phyloP scores from a whole-genome alignment of 2,888 invertebrate genomes.

The Blera fallax region DNA sequence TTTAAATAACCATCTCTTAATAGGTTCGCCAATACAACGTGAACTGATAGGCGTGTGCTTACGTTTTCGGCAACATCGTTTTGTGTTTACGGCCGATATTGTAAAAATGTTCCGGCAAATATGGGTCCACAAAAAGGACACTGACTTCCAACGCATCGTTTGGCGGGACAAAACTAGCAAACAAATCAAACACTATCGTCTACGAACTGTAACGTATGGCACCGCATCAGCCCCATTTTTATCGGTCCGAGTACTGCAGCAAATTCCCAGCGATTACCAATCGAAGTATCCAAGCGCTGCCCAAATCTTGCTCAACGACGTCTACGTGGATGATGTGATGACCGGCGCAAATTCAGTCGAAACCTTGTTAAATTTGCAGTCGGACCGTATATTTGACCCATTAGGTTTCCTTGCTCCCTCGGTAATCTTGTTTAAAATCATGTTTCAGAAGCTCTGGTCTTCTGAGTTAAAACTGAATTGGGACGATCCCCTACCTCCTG shows the following conservation, averaged over 20 bases:
- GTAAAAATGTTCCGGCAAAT: conserved; percentile 54
- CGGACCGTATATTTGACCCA: conserved; percentile 13
- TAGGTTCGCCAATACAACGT: conserved; percentile 47
- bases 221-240: conserved; percentile 37
- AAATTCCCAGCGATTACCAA: background rate
- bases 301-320: conserved; percentile 13
- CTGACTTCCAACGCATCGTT: conserved; percentile 36
- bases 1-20: conserved; percentile 31
- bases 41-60: conserved; percentile 59
- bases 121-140: conserved; percentile 38
- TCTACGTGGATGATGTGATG: conserved; percentile 72
- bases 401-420: conserved; percentile 12
- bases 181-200: conserved; percentile 26
- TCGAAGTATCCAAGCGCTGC: conserved; percentile 26
- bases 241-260: background rate
- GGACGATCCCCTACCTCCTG: background rate
- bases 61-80: conserved; percentile 61
- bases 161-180: conserved; percentile 24
- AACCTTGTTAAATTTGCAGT: background rate
- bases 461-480: background rate
- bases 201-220: conserved; percentile 30
- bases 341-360: conserved; percentile 20
- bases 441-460: conserved; percentile 17
- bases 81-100: conserved; percentile 13
- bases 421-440: background rate